Evolutionary conservation across 2,888 invertebrate species (phyloP), one percentile per base, ranked within the genome.

Genomic region (Antitype chi): DNA sequence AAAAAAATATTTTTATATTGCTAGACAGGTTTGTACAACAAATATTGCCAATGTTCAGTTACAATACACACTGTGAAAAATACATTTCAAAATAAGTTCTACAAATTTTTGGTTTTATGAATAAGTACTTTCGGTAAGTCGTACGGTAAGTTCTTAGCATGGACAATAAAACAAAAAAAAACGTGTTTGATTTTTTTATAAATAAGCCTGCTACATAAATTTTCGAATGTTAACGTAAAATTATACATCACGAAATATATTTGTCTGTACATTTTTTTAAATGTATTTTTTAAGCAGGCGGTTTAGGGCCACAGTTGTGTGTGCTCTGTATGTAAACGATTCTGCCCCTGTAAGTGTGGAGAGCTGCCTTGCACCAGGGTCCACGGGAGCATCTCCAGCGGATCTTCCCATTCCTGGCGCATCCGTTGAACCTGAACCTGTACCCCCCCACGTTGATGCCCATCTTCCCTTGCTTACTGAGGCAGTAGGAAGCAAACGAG

Each of bases 381-480:
- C 96, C 96, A 3, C 96, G 85, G 25, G 96, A 96, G 80, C 96
- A 97, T 20, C 96, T 84, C 96, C 96, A 97, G n/a, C 96, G 89
- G 11, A 96, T 95, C 88, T 96, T 96, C 0, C 96, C 96, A 73
- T 95, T 96, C 59, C 96, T 92, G 0, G 96, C 96, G 75, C 96
- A 96, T 0, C 96, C 96, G 84, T 96, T 96, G 88, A 96, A 96
- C 52, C 96, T 85, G 90, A 96, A 96, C 87, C 96, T 88, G 90
- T 96, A 96, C 1, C 96, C 96, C 0, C 95, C 96, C 1, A 96
- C 95, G 81, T 95, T 96, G 84, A 96, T 96, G 64, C 96, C 96
- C 96, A 96, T 96, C 90, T 96, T 96, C 28, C 96, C 96, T 83
- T 96, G 96, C 87, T 96, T 96, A 85, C 96, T 96, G 88, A 96